Conservation (phyloP, 2,888 invertebrate genomes). For the Mythimna ferrago region DNA sequence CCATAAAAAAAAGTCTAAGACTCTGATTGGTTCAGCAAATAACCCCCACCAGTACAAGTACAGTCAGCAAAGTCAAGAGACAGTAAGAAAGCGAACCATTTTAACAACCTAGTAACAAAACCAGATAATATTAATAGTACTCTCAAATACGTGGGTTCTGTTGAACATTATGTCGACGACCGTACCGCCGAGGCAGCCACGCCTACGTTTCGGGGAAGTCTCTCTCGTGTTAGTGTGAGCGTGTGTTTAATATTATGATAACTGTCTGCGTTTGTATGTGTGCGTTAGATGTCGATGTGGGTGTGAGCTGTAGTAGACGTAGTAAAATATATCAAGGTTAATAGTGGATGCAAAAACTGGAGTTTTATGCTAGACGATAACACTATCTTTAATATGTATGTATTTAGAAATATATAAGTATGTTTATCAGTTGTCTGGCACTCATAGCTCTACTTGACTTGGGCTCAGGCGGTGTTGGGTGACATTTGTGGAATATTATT, state of each 20-base stretch:
- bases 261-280: conserved; percentile 23
- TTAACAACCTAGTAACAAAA: conserved; percentile 1
- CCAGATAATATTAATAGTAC: conserved; percentile 30
- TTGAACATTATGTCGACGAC: conserved; percentile 12
- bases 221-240: conserved; percentile 11
- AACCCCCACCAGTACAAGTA: too few relatives aligned
- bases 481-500: too few relatives aligned
- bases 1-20: too few relatives aligned
- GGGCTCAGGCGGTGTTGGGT: too few relatives aligned
- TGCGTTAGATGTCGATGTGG: conserved; percentile 10
- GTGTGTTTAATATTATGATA: conserved; percentile 15
- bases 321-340: conserved; percentile 26
- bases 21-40: too few relatives aligned
- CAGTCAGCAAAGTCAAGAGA: too few relatives aligned
- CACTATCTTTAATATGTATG: too few relatives aligned
- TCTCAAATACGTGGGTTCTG: conserved; percentile 20
- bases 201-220: conserved; percentile 41
- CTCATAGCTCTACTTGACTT: too few relatives aligned
- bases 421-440: too few relatives aligned
- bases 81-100: too few relatives aligned
- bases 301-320: conserved; percentile 17
- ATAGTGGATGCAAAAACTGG: neutral
- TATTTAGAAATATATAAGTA: too few relatives aligned
- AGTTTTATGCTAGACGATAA: neutral
- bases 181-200: conserved; percentile 37